Evolutionary conservation across 2,113 vertebrate species (phyloP).

Genomic region (Micronycteris hirsuta): DNA sequence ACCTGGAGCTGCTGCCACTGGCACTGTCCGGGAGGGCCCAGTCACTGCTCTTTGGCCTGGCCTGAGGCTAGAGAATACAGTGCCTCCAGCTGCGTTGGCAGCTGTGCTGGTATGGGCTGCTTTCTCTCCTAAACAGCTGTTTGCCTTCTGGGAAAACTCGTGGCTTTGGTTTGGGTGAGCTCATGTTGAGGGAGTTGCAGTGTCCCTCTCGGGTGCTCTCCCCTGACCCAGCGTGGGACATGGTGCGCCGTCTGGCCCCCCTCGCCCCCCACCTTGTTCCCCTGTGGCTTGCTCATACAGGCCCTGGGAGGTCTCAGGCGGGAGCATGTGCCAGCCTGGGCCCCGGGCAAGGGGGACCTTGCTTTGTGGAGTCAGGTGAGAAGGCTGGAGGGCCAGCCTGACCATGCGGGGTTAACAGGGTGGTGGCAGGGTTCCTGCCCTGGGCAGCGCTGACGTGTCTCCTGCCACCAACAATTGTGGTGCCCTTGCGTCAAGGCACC

Average conservation of each 20-base stretch:
- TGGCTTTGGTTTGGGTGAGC: neutral
- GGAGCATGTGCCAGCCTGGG: neutral
- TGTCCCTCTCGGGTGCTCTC: neutral
- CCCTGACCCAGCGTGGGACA: neutral
- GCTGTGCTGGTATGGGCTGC: neutral
- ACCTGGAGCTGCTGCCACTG: neutral
- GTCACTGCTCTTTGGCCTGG: neutral
- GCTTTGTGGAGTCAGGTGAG: neutral
- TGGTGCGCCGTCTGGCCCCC: neutral
- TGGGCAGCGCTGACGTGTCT: conserved; percentile 23
- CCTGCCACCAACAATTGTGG: conserved; percentile 37
- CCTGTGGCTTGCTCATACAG: neutral
- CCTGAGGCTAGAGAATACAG: neutral
- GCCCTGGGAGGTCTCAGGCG: neutral
- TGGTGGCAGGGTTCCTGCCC: neutral
- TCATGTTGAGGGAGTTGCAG: neutral
- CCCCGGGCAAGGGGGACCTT: neutral
- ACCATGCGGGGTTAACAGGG: conserved; percentile 54
- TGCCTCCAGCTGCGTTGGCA: neutral
- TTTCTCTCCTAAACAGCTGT: neutral
- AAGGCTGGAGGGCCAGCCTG: neutral
- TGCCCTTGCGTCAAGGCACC: conserved; percentile 66
- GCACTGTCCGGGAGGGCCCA: neutral
- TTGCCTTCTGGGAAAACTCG: conserved; percentile 16
- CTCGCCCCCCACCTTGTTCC: neutral